Conservation (phyloP, 2,113 vertebrate genomes). For the Corydoras maculifer region DNA sequence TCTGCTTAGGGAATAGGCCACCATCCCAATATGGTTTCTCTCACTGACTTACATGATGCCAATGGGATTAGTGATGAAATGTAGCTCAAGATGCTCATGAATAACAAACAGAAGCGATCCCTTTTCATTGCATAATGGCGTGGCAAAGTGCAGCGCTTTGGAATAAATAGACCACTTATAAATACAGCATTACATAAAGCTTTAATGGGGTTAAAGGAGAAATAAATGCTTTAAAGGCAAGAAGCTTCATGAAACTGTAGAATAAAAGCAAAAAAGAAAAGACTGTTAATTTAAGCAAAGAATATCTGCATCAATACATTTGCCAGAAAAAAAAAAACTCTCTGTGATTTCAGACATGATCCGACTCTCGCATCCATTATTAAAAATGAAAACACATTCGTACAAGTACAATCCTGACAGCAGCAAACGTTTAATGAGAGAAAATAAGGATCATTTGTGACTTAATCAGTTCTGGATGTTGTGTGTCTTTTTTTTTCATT, state of each 20-base stretch:
- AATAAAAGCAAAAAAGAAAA: background rate
- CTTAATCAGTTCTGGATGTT: too few relatives aligned
- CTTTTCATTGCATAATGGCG: slow-evolving; percentile 25
- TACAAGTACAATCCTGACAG: too few relatives aligned
- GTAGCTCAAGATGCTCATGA: slow-evolving; percentile 31
- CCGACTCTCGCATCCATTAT: too few relatives aligned
- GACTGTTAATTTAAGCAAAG: background rate
- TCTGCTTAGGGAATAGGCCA: slow-evolving; percentile 34
- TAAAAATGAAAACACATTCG: too few relatives aligned
- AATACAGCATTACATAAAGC: slow-evolving; percentile 27
- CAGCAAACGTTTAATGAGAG: too few relatives aligned
- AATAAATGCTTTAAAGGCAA: background rate
- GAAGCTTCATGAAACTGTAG: background rate
- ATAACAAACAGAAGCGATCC: slow-evolving; percentile 32
- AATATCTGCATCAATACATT: too few relatives aligned
- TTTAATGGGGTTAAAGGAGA: slow-evolving; percentile 13
- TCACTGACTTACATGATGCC: slow-evolving; percentile 33
- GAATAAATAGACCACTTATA: slow-evolving; percentile 30
- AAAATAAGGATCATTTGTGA: too few relatives aligned
- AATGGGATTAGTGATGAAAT: slow-evolving; percentile 36
- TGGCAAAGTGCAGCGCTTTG: background rate
- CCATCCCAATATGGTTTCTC: slow-evolving; percentile 27
- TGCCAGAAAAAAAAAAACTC: too few relatives aligned
- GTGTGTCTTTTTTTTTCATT: background rate
- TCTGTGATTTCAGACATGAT: too few relatives aligned